Base-by-base conservation (phyloP, 2,888 invertebrate species). In the Ommatoiulus sabulosus region DNA sequence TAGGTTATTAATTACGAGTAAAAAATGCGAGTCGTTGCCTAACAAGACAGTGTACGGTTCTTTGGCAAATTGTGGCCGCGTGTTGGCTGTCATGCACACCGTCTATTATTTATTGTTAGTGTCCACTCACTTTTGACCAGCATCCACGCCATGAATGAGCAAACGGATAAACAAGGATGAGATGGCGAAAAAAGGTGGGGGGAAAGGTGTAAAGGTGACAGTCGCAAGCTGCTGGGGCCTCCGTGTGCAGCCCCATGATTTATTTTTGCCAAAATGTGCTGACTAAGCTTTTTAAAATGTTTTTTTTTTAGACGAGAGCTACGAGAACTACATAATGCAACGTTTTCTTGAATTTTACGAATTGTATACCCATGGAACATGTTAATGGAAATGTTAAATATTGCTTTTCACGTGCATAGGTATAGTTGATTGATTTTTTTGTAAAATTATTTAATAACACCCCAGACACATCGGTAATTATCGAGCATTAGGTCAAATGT, bases 191-290 rank as follows among this genome's bases (percentile, higher is more conserved):
- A 84, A 43, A 84, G 84, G 84, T 24, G 43, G 84, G 84, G 84
- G 84, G 84, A 84, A 43, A 43, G 84, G 43, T 43, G 87, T 52
- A 57, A 52, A 87, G 87, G 87, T 87, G 87, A 87, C 87, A 87
- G 87, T 87, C 87, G 24, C 87, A 87, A 87, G 87, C 87, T 87
- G 87, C 52, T 87, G 87, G 46, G n/a, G 24, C 52, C 52, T 52
- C 52, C 52, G 52, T 52, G 52, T 52, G 52, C 52, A 52, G 84
- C 52, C 87, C 57, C 12, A 52, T 87, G 48, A 87, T 87, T 87
- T 87, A 52, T 87, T 52, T 87, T 52, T 87, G 35, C 43, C 84
- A 84, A 52, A 84, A 84, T 84, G 7, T 84, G 84, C 84, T 84
- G 84, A 84, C 84, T 84, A 84, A 84, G 17, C 35, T 84, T 84